Evolutionary conservation across 2,888 invertebrate genomes (phyloP), one percentile per base, ranked within the genome.

Genomic region (Torymus auratus): DNA sequence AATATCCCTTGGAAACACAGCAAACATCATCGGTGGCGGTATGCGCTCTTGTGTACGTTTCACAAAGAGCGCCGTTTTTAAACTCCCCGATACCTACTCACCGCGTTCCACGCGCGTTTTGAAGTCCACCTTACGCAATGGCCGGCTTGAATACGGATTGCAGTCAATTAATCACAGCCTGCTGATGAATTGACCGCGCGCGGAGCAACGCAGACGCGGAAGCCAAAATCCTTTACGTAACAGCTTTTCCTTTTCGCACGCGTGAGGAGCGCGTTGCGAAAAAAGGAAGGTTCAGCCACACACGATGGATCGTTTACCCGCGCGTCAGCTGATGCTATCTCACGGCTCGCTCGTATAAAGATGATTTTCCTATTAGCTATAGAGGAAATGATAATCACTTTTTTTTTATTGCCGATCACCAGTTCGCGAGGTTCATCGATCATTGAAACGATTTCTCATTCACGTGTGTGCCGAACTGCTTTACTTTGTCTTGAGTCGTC

Each of bases 141-240:
- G 0, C 62, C 62, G 17, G 64, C 52, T 60, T 65, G 52, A 67
- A 73, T 78, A 73, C 71, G 28, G 77, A 81, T 62, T 69, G 65
- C 52, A 69, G 69, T 70, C 58, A 65, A 78, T 81, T 80, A 71
- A 80, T 73, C 81, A 65, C 73, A 78, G 55, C 64, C 14, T 62
- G n/a, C 50, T 61, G 69, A 81, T 72, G 77, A 78, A 81, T 73
- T 78, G 53, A 65, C 41, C 28, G 12, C 15, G 68, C 41, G 50
- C 23, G 12, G 23, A 61, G 50, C 23, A 56, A 62, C 11, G 23
- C 28, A 68, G 56, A 69, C 53, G 17, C 77, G 81, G 77, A 81
- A 81, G 60, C 64, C 53, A 58, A 78, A 74, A 64, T 41, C 13
- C 65, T 70, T 73, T 81, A 81, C 60, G 60, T 77, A 73, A 81